Percentiles rank a stretch among this genome's conserved stretches.
Evolutionary conservation across 2,888 invertebrate species (phyloP).

Genomic region (Drosophila incognita): DNA sequence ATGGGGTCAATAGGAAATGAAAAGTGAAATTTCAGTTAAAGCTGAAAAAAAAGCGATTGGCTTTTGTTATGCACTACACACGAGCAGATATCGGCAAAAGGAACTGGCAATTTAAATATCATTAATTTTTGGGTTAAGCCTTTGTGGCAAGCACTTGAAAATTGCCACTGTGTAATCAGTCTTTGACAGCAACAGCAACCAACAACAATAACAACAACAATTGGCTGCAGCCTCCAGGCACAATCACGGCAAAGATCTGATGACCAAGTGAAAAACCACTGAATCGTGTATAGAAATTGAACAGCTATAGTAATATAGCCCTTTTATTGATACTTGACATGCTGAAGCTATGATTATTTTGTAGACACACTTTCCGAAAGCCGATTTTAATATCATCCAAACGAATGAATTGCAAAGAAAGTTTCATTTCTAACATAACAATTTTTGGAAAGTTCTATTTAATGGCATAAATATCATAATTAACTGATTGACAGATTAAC

Average conservation of each 20-base stretch:
- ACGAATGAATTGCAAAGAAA: conserved; percentile 15
- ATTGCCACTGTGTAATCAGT: conserved; percentile 78
- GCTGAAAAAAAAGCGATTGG: conserved; percentile 46
- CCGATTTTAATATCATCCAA: conserved; percentile 1
- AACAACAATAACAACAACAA: conserved; percentile 34
- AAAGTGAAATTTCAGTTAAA: conserved; percentile 79
- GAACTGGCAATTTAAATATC: conserved; percentile 80
- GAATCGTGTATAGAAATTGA: conserved; percentile 34
- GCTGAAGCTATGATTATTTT: conserved; percentile 27
- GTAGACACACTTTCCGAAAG: background rate
- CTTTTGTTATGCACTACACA: conserved; percentile 32
- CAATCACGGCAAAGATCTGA: conserved; percentile 25
- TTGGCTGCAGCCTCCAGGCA: conserved; percentile 36
- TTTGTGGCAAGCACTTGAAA: conserved; percentile 76
- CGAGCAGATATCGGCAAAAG: conserved; percentile 53
- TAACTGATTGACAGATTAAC: background rate
- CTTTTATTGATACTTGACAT: conserved; percentile 31
- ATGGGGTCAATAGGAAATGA: conserved; percentile 82
- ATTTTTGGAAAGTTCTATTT: background rate
- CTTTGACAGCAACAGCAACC: conserved; percentile 61
- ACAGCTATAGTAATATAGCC: conserved; percentile 5
- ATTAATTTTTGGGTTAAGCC: conserved; percentile 79
- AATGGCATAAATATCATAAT: background rate
- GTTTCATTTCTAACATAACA: background rate
- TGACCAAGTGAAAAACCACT: conserved; percentile 41